Conservation (phyloP, 2,113 vertebrate species). For the Neoarius graeffei region DNA sequence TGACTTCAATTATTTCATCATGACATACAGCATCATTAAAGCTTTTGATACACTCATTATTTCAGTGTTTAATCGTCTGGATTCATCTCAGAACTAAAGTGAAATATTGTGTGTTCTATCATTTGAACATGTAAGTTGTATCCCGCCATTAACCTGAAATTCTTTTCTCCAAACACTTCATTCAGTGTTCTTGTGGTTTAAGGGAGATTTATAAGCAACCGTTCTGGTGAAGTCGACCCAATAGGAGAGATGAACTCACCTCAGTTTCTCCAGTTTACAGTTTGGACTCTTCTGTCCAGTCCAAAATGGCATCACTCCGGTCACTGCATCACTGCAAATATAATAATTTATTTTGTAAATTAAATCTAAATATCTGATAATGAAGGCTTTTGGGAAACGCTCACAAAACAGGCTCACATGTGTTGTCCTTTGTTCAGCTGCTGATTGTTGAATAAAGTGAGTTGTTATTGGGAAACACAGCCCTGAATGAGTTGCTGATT, state of each 20-base stretch:
- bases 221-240: neutral
- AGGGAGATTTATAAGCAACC: too few species aligned
- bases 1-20: neutral
- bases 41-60: neutral
- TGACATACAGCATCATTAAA: neutral
- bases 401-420: too few species aligned
- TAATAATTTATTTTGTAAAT: too few species aligned
- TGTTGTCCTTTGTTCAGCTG: too few species aligned
- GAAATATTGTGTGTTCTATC: neutral
- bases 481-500: too few species aligned
- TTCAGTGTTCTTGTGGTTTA: too few species aligned
- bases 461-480: too few species aligned
- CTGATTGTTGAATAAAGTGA: too few species aligned
- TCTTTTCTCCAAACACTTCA: neutral
- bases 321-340: neutral
- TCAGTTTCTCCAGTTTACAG: neutral
- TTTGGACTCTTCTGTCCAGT: slow-evolving; percentile 3
- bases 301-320: neutral
- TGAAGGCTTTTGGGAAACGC: too few species aligned
- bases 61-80: neutral
- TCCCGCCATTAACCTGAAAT: neutral
- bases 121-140: neutral
- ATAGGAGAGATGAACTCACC: neutral
- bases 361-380: too few species aligned
- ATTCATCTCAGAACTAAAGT: neutral